Evolutionary conservation across 2,797 vertebrate genomes (phyloP).

Genomic region (Margarornis squamiger): DNA sequence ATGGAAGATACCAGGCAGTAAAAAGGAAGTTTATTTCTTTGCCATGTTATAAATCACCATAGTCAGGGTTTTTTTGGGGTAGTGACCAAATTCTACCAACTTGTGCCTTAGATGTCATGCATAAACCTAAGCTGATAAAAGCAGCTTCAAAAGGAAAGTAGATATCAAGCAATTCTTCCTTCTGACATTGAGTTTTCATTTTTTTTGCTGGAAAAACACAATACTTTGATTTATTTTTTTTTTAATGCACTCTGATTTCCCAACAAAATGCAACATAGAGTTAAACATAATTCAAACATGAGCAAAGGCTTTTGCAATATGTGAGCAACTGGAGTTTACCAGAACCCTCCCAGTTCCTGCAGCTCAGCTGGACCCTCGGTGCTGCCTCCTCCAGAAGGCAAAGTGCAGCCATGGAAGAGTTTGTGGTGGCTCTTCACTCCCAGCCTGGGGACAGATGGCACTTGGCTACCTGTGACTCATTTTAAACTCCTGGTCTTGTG

Average conservation of each 20-base stretch:
- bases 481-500: not conserved
- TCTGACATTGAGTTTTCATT: not conserved
- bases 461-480: not conserved
- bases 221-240: not conserved
- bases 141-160: not conserved
- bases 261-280: not conserved
- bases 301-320: not conserved
- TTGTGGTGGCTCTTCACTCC: not conserved
- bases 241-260: not conserved
- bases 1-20: not conserved
- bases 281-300: not conserved
- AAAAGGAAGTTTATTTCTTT: not conserved
- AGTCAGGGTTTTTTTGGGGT: not conserved
- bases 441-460: not conserved
- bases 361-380: not conserved
- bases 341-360: not conserved
- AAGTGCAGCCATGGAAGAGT: not conserved
- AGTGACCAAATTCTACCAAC: not conserved
- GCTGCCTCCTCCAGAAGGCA: not conserved
- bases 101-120: not conserved
- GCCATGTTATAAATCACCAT: accelerated
- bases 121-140: not conserved
- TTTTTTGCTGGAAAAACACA: not conserved
- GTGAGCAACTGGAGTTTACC: not conserved
- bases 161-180: not conserved